Conservation (phyloP, 2,888 invertebrate species). For the Macrosoma leucophasiata region DNA sequence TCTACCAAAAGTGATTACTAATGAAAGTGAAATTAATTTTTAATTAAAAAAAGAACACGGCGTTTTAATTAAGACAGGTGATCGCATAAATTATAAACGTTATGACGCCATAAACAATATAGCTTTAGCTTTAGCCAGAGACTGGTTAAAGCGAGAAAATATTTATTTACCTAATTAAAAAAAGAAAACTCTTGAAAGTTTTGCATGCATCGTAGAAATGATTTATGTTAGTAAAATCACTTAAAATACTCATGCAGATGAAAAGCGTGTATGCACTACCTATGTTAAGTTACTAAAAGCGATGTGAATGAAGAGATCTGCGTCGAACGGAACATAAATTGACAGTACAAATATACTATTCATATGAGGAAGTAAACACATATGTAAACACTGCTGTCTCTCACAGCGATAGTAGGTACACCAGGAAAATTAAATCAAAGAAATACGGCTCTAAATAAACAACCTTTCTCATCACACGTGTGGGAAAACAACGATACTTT, state of each 20-base stretch:
- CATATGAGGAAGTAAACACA: too few relatives aligned
- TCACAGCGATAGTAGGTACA: too few relatives aligned
- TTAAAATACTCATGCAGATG: slow-evolving; percentile 32
- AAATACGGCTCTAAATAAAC: too few relatives aligned
- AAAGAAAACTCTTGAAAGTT: slow-evolving; percentile 7
- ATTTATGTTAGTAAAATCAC: slow-evolving; percentile 22
- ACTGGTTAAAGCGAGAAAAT: slow-evolving; percentile 31
- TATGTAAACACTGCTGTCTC: too few relatives aligned
- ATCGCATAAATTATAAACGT: slow-evolving; percentile 38
- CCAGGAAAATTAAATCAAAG: too few relatives aligned
- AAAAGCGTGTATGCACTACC: slow-evolving; percentile 29
- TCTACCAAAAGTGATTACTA: too few relatives aligned
- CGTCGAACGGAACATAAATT: slow-evolving; percentile 43
- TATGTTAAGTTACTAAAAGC: slow-evolving; percentile 28
- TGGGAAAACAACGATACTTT: too few relatives aligned
- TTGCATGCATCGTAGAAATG: slow-evolving; percentile 27
- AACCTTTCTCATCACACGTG: too few relatives aligned
- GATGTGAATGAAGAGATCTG: slow-evolving; percentile 66
- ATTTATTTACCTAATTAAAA: slow-evolving; percentile 25
- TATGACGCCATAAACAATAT: slow-evolving; percentile 32
- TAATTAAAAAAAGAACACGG: slow-evolving; percentile 34
- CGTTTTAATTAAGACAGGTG: slow-evolving; percentile 39
- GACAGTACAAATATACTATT: slow-evolving; percentile 25
- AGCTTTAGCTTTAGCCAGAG: slow-evolving; percentile 25
- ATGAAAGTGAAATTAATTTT: slow-evolving; percentile 34